Evolutionary conservation across 2,888 invertebrate species (phyloP), one percentile per base, ranked within the genome.

Genomic region (Morpho achilles): DNA sequence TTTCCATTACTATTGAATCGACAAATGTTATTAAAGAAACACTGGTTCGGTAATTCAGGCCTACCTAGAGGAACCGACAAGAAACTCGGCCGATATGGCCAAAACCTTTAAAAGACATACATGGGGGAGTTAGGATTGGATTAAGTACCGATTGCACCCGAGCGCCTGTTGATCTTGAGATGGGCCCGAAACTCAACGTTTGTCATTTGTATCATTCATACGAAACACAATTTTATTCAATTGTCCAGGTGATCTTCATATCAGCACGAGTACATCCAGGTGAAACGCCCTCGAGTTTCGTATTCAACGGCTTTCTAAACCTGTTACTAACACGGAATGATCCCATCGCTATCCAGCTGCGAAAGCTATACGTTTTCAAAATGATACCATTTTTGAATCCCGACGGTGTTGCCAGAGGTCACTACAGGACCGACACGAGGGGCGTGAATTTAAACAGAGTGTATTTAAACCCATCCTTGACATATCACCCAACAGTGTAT

Each of bases 191-290:
- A 1, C 1, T 16, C 16, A 16, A 16, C 1, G 16, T 16, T 16
- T 16, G 16, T 16, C 16, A 16, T 16, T 16, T 16, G 16, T 16
- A 5, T 32, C 32, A 32, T 32, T 32, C 5, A 32, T 32, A 32
- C 3, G 32, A 0, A 32, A 32, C 32, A 32, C 32, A 32, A 32
- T 32, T 32, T 39, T 10, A 10, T 40, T 40, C 9, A n/a, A 39
- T n/a, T n/a, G 32, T 10, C 42, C 53, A 53, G 53, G 46, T 53
- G 5, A 43, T 54, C 16, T 54, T 54, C 54, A 48, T 54, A 54
- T 97, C 96, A 60, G 97, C 97, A 5, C 91, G 98, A 61, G 97
- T 98, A 53, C 98, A 98, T 83, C 97, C 97, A 9, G 97, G 97
- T 1, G 98, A 98, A 84, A 97, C 97, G 0, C 97, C 97, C 1